These are phyloP conservation scores for Lasioglossum oenotherae DNA, from an alignment of 2,888 invertebrate species.

Conservation along the genomic window DNA sequence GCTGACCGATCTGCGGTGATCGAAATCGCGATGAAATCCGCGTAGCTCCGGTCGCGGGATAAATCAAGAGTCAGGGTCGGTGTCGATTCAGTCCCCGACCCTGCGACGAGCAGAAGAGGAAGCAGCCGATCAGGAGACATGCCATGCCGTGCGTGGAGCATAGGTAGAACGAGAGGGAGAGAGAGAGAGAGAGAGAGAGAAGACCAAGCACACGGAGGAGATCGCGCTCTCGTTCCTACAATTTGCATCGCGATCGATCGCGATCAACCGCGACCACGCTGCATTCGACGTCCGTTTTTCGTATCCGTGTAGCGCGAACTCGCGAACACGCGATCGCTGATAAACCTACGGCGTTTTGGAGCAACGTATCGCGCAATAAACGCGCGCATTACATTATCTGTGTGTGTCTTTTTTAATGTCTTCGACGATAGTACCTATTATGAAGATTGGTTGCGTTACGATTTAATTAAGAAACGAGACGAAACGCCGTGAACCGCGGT, in stretches of 20 bases:
- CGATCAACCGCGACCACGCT: background rate
- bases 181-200: constrained; percentile 21
- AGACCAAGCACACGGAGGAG: constrained; percentile 30
- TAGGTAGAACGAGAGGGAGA: constrained; percentile 11
- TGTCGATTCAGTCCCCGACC: background rate
- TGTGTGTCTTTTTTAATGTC: background rate
- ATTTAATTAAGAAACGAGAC: background rate
- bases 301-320: background rate
- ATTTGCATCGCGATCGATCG: background rate
- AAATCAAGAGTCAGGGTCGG: background rate
- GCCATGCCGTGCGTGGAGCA: background rate
- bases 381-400: background rate
- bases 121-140: constrained; percentile 5
- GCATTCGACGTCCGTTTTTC: background rate
- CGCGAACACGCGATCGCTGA: background rate
- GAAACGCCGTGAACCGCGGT: background rate
- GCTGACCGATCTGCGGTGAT: background rate
- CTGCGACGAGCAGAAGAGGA: background rate
- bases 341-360: background rate
- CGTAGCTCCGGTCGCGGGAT: background rate
- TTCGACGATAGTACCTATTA: background rate
- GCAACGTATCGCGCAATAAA: background rate
- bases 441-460: background rate
- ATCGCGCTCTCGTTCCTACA: background rate
- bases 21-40: background rate